Base-by-base conservation (phyloP, 2,888 invertebrate species). In the Philonicus albiceps region DNA sequence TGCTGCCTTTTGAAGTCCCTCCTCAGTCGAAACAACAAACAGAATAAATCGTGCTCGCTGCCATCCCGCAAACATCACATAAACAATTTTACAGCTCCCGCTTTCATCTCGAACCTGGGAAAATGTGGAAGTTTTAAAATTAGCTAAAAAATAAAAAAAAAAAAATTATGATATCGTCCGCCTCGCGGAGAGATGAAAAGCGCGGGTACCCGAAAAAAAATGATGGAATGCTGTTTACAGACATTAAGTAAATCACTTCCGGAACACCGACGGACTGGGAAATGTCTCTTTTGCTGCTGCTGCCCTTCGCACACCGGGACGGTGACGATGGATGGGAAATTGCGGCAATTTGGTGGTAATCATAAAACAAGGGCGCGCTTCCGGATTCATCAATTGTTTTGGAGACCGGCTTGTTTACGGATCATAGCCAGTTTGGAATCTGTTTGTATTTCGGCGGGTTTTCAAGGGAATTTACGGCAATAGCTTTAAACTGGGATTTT, bases 171-270 rank as follows among this genome's bases (percentile, higher is more conserved):
- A 83, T 72, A n/a, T 72, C n/a, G 27, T 30, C 83, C 55, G 83
- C 83, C 2, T 22, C 27, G 83, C 37, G 72, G n/a, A 19, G 34
- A 53, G 73, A 83, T 86, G n/a, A 34, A 87, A 87, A 87, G 86
- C 43, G 83, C 43, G 83, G 80, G 27, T 22, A 22, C 64, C 64
- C 75, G 31, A 64, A 72, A 73, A 22, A 40, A 64, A 80, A 85
- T 64, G 64, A 85, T 78, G 78, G 85, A 40, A 76, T 30, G 16
- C 76, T 76, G 55, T 76, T 34, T 73, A 74, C 43, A 49, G 76
- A 53, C 34, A 31, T 75, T 86, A 75, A 49, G 31, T 43, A 80
- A 53, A 53, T 43, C 30, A 86, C 76, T 86, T 75, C 75, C 53
- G 75, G 49, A 55, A 75, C n/a, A 76, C 30, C 30, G 75, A 0